A percentile compares a stretch with the other conserved stretches of the same genome.
Conservation (phyloP, 2,888 invertebrate genomes). For the Hipparchia sbordonii region DNA sequence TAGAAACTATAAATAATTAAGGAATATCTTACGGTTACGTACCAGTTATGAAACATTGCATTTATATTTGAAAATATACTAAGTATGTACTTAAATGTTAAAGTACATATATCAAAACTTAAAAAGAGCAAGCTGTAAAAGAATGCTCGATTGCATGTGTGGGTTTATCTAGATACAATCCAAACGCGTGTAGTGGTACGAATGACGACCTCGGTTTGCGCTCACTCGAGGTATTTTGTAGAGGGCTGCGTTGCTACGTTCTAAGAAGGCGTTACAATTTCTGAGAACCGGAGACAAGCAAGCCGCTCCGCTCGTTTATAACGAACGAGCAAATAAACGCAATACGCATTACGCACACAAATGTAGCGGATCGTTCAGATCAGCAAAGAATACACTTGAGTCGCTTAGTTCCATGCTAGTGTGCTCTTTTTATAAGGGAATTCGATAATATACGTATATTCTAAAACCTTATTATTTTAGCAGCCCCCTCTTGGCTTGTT, state of each 20-base stretch:
- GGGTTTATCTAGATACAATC: slow-evolving; percentile 57
- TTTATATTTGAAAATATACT: neutral
- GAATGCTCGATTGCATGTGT: slow-evolving; percentile 50
- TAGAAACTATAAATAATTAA: neutral
- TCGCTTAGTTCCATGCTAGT: slow-evolving; percentile 41
- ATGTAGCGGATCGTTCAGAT: slow-evolving; percentile 40
- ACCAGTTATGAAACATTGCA: neutral
- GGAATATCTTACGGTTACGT: neutral
- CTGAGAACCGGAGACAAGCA: slow-evolving; percentile 79
- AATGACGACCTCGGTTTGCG: slow-evolving; percentile 75
- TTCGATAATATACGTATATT: slow-evolving; percentile 16
- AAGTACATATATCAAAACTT: slow-evolving; percentile 6
- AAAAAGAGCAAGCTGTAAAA: slow-evolving; percentile 46
- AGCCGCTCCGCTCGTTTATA: slow-evolving; percentile 69
- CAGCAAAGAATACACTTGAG: slow-evolving; percentile 42
- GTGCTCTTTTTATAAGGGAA: slow-evolving; percentile 45
- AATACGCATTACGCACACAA: slow-evolving; percentile 66
- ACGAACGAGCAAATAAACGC: slow-evolving; percentile 72
- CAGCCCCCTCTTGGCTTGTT: too few species aligned
- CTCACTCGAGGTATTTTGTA: slow-evolving; percentile 67
- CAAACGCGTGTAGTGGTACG: slow-evolving; percentile 58
- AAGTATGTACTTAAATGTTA: neutral
- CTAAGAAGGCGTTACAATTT: slow-evolving; percentile 83
- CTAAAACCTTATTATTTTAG: neutral
- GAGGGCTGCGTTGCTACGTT: slow-evolving; percentile 74